phyloP scores from a whole-genome alignment of 2,888 invertebrate species.

The Eupithecia tripunctaria region DNA sequence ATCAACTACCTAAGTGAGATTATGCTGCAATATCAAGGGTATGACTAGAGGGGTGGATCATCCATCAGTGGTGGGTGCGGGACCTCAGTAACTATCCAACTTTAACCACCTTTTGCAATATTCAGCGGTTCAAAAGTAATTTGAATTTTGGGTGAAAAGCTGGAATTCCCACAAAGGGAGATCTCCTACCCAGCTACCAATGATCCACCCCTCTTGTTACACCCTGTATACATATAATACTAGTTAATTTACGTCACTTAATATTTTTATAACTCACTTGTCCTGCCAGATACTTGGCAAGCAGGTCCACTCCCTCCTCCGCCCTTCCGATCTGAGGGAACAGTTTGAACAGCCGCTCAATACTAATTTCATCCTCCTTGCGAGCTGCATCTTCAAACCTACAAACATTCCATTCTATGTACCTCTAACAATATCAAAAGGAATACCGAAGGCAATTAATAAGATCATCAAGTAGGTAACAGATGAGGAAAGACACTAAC shows the following conservation, averaged over 20 bases:
- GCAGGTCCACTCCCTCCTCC: conserved; percentile 93
- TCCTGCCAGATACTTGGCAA: conserved; percentile 93
- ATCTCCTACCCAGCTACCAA: too few relatives aligned
- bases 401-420: background rate
- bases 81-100: too few relatives aligned
- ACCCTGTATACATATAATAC: too few relatives aligned
- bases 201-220: too few relatives aligned
- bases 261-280: conserved; percentile 82
- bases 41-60: too few relatives aligned
- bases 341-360: conserved; percentile 98
- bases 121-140: too few relatives aligned
- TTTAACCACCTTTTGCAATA: too few relatives aligned
- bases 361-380: conserved; percentile 93
- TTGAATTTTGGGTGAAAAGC: too few relatives aligned
- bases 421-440: background rate
- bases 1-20: background rate
- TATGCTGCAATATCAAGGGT: background rate
- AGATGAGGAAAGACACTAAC: conserved; percentile 48
- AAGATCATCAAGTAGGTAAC: background rate
- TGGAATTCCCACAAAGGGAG: too few relatives aligned
- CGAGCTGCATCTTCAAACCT: conserved; percentile 96
- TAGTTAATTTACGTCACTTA: background rate
- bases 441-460: background rate
- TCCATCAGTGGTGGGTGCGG: too few relatives aligned
- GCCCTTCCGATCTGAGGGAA: conserved; percentile 97